These are phyloP conservation scores for Thalassoma bifasciatum DNA, from an alignment of 2,113 vertebrate species.

Conservation along the genomic window DNA sequence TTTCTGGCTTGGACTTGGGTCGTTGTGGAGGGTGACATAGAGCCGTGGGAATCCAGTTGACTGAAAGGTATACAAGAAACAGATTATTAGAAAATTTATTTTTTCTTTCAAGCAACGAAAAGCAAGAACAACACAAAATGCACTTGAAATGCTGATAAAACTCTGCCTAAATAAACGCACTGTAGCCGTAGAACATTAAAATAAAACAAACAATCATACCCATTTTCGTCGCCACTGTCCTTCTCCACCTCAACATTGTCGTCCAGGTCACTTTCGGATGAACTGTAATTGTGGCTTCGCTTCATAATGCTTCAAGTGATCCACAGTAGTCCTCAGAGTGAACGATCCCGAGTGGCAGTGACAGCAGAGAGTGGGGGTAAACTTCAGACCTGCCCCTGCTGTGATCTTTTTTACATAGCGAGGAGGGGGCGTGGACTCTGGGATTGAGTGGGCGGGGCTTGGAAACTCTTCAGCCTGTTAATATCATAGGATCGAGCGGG, in stretches of 20 bases:
- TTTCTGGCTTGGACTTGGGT: conserved; percentile 95
- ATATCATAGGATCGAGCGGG: conserved; percentile 6
- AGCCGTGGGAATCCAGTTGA: conserved; percentile 85
- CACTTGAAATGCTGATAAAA: neutral
- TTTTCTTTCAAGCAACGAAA: too few species aligned
- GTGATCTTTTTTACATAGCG: conserved; percentile 47
- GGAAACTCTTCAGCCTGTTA: conserved; percentile 41
- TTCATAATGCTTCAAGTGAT: conserved; percentile 82
- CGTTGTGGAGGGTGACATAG: conserved; percentile 89
- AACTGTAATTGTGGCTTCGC: conserved; percentile 92
- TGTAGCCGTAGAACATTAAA: too few species aligned
- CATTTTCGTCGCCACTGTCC: conserved; percentile 92
- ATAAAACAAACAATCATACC: conserved; percentile 77
- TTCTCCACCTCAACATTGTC: conserved; percentile 95
- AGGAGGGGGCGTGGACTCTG: conserved; percentile 33
- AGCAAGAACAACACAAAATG: neutral
- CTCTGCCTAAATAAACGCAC: too few species aligned
- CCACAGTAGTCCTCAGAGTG: neutral
- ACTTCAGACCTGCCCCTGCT: conserved; percentile 49
- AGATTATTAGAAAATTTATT: neutral
- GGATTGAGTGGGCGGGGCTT: conserved; percentile 31
- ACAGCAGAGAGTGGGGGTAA: conserved; percentile 48
- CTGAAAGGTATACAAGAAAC: conserved; percentile 52
- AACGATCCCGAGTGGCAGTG: conserved; percentile 22
- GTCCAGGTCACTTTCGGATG: conserved; percentile 94